Evolutionary conservation across 1,140 invertebrate genomes (phyloP).

Genomic region (Lepidurus arcticus): DNA sequence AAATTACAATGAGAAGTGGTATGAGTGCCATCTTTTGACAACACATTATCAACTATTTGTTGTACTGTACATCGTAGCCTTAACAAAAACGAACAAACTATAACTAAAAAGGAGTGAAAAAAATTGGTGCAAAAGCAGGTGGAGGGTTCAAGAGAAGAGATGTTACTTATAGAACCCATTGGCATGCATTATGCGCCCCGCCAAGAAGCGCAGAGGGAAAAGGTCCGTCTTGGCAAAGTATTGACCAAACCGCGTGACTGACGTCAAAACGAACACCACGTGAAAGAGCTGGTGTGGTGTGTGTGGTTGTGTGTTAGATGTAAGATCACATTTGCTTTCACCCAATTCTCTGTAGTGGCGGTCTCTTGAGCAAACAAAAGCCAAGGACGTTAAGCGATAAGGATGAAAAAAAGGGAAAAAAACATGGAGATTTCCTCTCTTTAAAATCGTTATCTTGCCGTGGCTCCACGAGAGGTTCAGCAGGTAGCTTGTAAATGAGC

Average conservation of each 20-base stretch:
- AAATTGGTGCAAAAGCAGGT: no score
- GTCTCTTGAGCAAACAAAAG: background rate
- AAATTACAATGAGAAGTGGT: no score
- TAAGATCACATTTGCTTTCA: background rate
- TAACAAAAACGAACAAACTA: no score
- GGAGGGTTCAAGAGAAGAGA: background rate
- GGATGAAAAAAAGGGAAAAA: background rate
- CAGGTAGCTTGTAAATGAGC: no score
- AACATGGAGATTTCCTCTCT: no score
- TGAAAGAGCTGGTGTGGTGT: slow-evolving; percentile 2
- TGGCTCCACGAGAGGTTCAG: no score
- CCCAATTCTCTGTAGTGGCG: background rate
- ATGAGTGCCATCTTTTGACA: no score
- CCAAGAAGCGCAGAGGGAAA: background rate
- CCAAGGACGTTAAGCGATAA: slow-evolving; percentile 6
- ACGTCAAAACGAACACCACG: slow-evolving; percentile 17
- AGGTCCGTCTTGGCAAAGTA: slow-evolving; percentile 9
- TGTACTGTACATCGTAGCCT: no score
- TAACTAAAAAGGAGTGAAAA: no score
- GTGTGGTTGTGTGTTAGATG: background rate
- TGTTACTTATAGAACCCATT: background rate
- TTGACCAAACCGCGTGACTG: slow-evolving; percentile 17
- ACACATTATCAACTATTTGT: no score
- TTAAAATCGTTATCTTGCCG: no score
- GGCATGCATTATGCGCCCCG: slow-evolving; percentile 3